Evolutionary conservation across 1,140 invertebrate species (phyloP).

Genomic region (Drosophila persimilis): DNA sequence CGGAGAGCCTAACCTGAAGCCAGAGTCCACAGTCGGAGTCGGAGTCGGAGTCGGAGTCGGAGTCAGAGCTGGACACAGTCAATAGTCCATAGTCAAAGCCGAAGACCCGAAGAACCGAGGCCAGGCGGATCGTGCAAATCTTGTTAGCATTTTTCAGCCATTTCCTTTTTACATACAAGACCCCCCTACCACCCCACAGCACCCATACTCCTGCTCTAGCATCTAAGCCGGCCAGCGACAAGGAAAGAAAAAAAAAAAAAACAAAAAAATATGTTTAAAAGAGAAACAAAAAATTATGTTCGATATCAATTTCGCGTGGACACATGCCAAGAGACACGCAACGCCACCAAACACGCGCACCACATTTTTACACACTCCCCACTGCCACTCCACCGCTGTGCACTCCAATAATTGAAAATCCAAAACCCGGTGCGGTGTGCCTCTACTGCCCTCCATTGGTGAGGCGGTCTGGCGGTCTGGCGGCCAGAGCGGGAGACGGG

Average conservation of each 20-base stretch:
- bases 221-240: too few species aligned
- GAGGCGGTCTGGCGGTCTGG: slow-evolving; percentile 1
- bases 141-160: slow-evolving; percentile 79
- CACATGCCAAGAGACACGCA: slow-evolving; percentile 79
- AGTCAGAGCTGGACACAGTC: neutral
- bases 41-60: too few species aligned
- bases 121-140: slow-evolving; percentile 70
- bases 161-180: slow-evolving; percentile 68
- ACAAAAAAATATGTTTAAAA: slow-evolving; percentile 35
- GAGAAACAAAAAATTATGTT: slow-evolving; percentile 69
- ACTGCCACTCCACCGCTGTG: neutral
- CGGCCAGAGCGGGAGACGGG: too few species aligned
- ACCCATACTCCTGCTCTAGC: neutral
- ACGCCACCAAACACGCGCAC: slow-evolving; percentile 79
- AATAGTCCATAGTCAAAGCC: slow-evolving; percentile 3
- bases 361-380: slow-evolving; percentile 47
- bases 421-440: slow-evolving; percentile 27
- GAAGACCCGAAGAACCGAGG: slow-evolving; percentile 33
- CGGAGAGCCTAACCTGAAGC: neutral
- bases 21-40: too few species aligned
- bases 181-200: neutral
- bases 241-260: neutral
- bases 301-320: slow-evolving; percentile 80
- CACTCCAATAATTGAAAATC: slow-evolving; percentile 33
- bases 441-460: slow-evolving; percentile 51